These are phyloP conservation scores for Phataginus tricuspis DNA, from an alignment of 2,797 vertebrate genomes.

Conservation along the genomic window DNA sequence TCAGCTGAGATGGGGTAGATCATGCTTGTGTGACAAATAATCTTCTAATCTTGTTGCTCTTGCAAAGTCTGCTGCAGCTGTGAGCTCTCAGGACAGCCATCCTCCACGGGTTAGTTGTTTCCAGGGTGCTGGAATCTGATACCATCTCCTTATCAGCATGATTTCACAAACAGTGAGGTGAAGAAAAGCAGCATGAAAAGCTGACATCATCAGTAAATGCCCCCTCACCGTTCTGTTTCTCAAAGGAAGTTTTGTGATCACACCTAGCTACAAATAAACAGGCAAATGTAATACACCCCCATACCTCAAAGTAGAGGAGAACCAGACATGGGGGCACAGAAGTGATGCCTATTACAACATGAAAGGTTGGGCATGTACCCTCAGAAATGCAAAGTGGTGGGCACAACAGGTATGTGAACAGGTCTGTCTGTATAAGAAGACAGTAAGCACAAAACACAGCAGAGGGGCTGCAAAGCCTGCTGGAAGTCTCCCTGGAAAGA, in stretches of 20 bases:
- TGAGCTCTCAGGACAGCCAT: not conserved
- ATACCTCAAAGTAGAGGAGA: not conserved
- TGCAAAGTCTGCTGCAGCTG: not conserved
- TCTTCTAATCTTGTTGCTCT: not conserved
- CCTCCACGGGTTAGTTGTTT: not conserved
- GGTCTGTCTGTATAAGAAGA: not conserved
- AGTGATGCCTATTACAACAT: not conserved
- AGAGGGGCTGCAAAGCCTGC: not conserved
- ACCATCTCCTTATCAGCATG: not conserved
- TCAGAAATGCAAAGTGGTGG: constrained; percentile 14
- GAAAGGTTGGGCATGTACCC: not conserved
- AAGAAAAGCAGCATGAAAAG: not conserved
- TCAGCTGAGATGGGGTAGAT: not conserved
- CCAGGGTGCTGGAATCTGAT: not conserved
- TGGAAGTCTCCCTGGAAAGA: not conserved
- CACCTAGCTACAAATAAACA: not conserved
- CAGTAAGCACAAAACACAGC: not conserved
- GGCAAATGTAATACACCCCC: not conserved
- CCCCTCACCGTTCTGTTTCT: not conserved
- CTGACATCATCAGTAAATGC: not conserved
- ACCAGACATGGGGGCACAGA: not conserved
- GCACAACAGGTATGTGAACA: not conserved
- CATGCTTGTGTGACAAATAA: not conserved
- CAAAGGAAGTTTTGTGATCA: not conserved
- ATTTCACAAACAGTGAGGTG: not conserved